phyloP scores from a whole-genome alignment of 1,140 invertebrate genomes.

The Leptopilina boulardi region DNA sequence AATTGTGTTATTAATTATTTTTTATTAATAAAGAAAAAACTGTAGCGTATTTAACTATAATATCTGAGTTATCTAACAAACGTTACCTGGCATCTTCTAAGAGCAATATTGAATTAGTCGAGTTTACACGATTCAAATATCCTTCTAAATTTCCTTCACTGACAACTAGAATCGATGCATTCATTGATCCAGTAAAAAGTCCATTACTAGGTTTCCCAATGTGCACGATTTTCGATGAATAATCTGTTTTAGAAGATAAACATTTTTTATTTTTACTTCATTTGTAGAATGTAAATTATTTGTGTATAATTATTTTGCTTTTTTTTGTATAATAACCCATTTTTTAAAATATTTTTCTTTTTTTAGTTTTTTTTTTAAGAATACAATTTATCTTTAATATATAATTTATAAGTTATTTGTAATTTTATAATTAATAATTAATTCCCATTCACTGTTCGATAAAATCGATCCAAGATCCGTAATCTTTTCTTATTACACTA shows the following conservation, averaged over 20 bases:
- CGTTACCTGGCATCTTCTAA: conserved; percentile 67
- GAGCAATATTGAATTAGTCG: conserved; percentile 62
- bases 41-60: background rate
- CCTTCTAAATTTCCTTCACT: conserved; percentile 66
- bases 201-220: conserved; percentile 62
- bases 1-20: background rate
- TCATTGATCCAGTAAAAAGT: conserved; percentile 58
- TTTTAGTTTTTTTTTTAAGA: background rate
- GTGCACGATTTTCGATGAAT: conserved; percentile 64
- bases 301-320: background rate
- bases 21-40: no score
- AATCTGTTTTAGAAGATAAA: conserved; percentile 50
- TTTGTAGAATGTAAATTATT: background rate
- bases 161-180: conserved; percentile 64
- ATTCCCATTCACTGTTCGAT: background rate
- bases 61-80: background rate
- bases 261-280: background rate
- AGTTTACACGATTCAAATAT: conserved; percentile 58
- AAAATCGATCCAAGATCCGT: background rate
- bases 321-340: background rate
- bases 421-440: background rate
- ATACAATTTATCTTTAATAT: background rate
- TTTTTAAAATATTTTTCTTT: background rate
- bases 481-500: conserved; percentile 21
- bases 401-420: background rate